phyloP scores from a whole-genome alignment of 2,888 invertebrate genomes.

The Parnassius orleans region DNA sequence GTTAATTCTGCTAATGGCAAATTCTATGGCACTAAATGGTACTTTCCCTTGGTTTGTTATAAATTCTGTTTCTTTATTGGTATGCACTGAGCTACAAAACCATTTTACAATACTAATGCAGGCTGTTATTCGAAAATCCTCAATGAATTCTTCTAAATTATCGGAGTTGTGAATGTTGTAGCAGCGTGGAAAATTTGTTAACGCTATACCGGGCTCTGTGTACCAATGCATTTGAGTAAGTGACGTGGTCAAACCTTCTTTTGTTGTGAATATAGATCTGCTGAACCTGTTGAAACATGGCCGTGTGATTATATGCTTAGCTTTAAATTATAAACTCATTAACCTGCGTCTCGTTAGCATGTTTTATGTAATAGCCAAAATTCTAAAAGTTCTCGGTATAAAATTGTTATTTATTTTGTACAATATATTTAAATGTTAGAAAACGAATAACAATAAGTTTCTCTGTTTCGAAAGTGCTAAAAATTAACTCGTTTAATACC shows the following conservation, averaged over 20 bases:
- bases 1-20: slow-evolving; percentile 89
- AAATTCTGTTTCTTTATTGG: slow-evolving; percentile 78
- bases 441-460: too few species aligned
- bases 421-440: too few species aligned
- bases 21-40: slow-evolving; percentile 88
- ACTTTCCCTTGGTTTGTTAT: slow-evolving; percentile 83
- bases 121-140: slow-evolving; percentile 94
- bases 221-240: slow-evolving; percentile 93
- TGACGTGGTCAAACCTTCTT: slow-evolving; percentile 91
- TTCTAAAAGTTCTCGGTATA: too few species aligned
- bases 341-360: too few species aligned
- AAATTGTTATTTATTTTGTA: too few species aligned
- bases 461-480: too few species aligned
- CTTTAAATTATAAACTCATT: too few species aligned
- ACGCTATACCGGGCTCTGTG: slow-evolving; percentile 89
- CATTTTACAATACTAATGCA: slow-evolving; percentile 92
- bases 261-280: slow-evolving; percentile 94
- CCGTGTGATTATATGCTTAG: too few species aligned
- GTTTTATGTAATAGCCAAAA: too few species aligned
- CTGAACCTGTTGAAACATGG: slow-evolving; percentile 86
- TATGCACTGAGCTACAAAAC: slow-evolving; percentile 82
- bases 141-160: slow-evolving; percentile 90
- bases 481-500: slow-evolving; percentile 44
- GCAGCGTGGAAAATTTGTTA: slow-evolving; percentile 92
- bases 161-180: slow-evolving; percentile 91